Conservation (phyloP, 35 echinoderm and acorn worm species). For the Ophioderma brevispina region DNA sequence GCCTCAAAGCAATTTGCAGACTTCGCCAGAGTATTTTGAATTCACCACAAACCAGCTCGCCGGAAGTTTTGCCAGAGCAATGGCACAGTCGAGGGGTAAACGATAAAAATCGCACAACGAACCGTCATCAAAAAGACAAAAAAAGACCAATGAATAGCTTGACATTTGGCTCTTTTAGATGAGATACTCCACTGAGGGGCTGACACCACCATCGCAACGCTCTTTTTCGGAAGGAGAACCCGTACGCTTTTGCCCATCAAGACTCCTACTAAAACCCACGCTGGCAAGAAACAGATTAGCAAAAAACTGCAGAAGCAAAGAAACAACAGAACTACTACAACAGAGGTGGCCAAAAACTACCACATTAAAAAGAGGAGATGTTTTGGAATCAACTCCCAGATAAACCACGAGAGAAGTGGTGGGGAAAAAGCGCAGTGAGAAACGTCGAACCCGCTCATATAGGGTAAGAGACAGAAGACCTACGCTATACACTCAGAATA, state of each 20-base stretch:
- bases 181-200: constrained; percentile 53
- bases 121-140: background rate
- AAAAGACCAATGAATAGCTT: background rate
- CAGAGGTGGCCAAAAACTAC: too few relatives aligned
- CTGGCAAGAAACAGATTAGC: background rate
- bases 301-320: background rate
- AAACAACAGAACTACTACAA: background rate
- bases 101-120: background rate
- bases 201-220: constrained; percentile 47
- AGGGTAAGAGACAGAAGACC: too few relatives aligned
- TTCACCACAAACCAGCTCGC: constrained; percentile 38
- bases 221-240: constrained; percentile 29
- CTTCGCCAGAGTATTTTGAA: constrained; percentile 34
- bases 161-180: constrained; percentile 25
- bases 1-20: constrained; percentile 27
- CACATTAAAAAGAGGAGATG: too few relatives aligned
- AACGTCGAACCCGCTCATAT: too few relatives aligned
- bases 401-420: too few relatives aligned
- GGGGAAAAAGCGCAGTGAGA: too few relatives aligned
- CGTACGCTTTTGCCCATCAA: constrained; percentile 12
- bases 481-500: too few relatives aligned
- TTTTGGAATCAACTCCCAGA: too few relatives aligned
- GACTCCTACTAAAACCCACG: background rate
- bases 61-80: background rate
- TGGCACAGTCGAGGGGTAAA: background rate